These are phyloP conservation scores for Ailuropoda melanoleuca DNA, from an alignment of 2,113 vertebrate genomes.

Conservation along the genomic window DNA sequence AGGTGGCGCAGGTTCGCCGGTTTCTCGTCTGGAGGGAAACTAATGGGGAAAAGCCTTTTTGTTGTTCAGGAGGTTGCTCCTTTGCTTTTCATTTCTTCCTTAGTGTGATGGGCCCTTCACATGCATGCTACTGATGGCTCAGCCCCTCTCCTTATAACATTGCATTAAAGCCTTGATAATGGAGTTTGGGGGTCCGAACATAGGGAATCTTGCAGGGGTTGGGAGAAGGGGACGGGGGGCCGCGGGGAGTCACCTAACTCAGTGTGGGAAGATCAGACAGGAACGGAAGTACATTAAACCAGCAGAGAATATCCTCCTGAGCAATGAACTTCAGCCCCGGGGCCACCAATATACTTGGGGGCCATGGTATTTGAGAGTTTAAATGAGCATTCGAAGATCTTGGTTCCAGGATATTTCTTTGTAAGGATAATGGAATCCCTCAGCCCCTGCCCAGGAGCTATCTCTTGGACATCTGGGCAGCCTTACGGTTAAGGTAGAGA, in stretches of 20 bases:
- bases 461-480: not conserved
- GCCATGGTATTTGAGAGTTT: not conserved
- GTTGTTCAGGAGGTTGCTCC: not conserved
- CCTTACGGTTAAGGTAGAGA: not conserved
- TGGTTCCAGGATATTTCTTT: not conserved
- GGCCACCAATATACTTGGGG: not conserved
- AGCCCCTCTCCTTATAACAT: not conserved
- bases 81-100: not conserved
- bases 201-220: not conserved
- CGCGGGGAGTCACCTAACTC: not conserved
- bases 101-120: not conserved
- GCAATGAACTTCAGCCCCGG: not conserved
- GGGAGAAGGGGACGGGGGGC: not conserved
- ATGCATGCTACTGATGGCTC: too few species aligned
- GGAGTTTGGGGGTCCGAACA: not conserved
- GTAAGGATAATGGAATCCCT: not conserved
- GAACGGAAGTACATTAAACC: not conserved
- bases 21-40: accelerated
- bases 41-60: not conserved
- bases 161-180: not conserved
- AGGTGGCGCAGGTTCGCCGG: accelerated
- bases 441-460: not conserved
- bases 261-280: not conserved
- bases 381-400: not conserved
- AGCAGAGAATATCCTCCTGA: not conserved